These are phyloP conservation scores for Gallirallus australis DNA, from an alignment of 2,797 vertebrate species.

Conservation along the genomic window DNA sequence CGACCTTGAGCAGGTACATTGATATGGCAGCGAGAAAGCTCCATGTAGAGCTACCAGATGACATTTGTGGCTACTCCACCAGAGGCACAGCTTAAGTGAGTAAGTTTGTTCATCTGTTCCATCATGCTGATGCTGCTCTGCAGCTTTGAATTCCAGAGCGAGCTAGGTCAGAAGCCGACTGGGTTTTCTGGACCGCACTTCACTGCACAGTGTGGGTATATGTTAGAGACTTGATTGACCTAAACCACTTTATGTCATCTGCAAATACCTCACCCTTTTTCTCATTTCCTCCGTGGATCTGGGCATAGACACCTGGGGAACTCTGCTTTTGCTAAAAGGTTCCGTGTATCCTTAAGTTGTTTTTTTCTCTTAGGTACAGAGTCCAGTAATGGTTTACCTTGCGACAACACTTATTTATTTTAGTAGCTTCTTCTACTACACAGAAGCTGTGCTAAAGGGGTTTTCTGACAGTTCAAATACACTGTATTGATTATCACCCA, in stretches of 20 bases:
- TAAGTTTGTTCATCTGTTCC: neutral
- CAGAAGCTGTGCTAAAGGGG: neutral
- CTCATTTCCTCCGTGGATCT: neutral
- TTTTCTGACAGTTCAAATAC: constrained; percentile 2
- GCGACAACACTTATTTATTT: neutral
- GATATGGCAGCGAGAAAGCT: neutral
- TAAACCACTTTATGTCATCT: neutral
- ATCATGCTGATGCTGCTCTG: rapidly evolving
- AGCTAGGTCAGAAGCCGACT: neutral
- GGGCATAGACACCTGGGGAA: rapidly evolving
- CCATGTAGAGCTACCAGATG: neutral
- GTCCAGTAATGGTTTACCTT: neutral
- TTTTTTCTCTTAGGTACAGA: neutral
- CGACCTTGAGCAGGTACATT: neutral
- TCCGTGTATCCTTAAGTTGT: neutral
- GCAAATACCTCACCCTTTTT: neutral
- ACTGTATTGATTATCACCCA: neutral
- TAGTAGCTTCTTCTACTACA: neutral
- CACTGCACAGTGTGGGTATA: neutral
- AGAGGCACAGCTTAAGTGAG: neutral
- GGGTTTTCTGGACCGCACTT: neutral
- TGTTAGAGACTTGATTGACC: rapidly evolving
- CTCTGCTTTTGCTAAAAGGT: neutral
- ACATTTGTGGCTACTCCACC: rapidly evolving
- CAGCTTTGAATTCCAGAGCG: neutral